These are phyloP conservation scores for Elephas maximus DNA, from an alignment of 2,113 vertebrate genomes.

Conservation along the genomic window DNA sequence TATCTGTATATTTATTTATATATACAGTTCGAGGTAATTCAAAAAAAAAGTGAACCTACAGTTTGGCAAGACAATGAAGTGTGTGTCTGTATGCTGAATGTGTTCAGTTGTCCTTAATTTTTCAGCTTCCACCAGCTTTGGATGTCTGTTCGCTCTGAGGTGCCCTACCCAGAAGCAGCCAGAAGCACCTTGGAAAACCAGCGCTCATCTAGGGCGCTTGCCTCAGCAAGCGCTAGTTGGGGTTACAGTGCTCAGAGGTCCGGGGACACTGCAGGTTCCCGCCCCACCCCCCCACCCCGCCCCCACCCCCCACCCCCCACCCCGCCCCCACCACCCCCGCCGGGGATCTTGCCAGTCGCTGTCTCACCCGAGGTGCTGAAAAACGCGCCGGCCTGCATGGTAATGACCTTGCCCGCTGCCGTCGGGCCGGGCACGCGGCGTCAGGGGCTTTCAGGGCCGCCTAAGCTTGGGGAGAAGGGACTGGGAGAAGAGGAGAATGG, in stretches of 20 bases:
- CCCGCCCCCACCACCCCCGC: no score
- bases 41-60: background rate
- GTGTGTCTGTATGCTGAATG: background rate
- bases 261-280: background rate
- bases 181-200: background rate
- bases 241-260: background rate
- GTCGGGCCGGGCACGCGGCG: background rate
- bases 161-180: background rate
- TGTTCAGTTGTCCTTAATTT: background rate
- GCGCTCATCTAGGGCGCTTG: background rate
- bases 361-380: background rate
- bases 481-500: no score
- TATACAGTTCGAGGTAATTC: background rate
- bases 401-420: background rate
- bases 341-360: rapidly evolving
- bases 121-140: background rate
- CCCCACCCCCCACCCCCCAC: background rate
- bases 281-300: background rate
- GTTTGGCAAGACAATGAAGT: background rate
- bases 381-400: rapidly evolving
- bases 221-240: background rate
- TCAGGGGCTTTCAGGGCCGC: no score
- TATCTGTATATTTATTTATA: background rate
- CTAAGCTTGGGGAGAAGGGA: background rate
- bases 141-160: background rate